phyloP scores from a whole-genome alignment of 2,113 vertebrate genomes.

The Rhineura floridana region DNA sequence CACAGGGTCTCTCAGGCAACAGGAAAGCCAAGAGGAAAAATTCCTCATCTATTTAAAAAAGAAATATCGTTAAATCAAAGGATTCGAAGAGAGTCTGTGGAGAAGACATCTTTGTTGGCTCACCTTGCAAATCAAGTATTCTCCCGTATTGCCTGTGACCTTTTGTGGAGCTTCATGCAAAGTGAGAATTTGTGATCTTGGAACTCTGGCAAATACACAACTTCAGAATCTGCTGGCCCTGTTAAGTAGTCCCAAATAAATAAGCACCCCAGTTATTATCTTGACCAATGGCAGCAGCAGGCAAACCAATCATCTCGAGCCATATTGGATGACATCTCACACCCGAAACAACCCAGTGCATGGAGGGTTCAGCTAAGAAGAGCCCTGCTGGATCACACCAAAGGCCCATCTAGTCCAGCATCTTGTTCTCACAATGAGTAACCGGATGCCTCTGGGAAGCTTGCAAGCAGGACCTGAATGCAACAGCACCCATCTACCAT shows the following conservation, averaged over 20 bases:
- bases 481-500: too few species aligned
- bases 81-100: constrained; percentile 52
- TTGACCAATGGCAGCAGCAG: not conserved
- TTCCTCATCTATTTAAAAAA: accelerated
- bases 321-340: not conserved
- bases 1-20: not conserved
- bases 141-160: not conserved
- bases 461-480: too few species aligned
- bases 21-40: not conserved
- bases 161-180: not conserved
- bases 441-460: too few species aligned
- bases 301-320: not conserved
- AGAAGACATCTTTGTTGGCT: constrained; percentile 18
- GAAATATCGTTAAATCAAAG: constrained; percentile 61
- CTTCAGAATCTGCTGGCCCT: not conserved
- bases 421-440: too few species aligned
- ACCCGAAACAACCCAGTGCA: not conserved
- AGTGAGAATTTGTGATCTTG: not conserved
- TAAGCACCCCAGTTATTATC: too few species aligned
- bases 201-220: not conserved
- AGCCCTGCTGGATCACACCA: too few species aligned
- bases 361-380: too few species aligned
- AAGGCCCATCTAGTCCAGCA: too few species aligned
- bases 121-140: not conserved
- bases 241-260: not conserved